A percentile compares a stretch with the other conserved stretches of the same genome.
phyloP scores from a whole-genome alignment of 2,797 vertebrate genomes.

The Hippoglossus hippoglossus region DNA sequence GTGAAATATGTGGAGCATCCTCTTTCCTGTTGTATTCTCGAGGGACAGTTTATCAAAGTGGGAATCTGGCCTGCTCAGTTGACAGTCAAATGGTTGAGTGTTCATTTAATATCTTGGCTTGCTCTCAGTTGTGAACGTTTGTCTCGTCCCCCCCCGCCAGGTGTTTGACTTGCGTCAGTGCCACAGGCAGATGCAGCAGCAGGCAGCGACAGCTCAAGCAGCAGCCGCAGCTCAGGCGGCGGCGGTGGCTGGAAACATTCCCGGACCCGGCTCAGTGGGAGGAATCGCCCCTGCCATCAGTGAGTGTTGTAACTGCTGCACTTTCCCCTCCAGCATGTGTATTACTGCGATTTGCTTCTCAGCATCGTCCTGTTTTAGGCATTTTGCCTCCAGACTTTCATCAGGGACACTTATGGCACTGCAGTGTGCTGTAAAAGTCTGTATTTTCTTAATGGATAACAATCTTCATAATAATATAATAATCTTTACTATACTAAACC shows the following conservation, averaged over 20 bases:
- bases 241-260: slow-evolving; percentile 97
- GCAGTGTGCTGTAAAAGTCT: neutral
- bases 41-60: neutral
- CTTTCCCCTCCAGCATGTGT: slow-evolving; percentile 27
- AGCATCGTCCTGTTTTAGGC: neutral
- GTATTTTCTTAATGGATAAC: neutral
- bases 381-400: slow-evolving; percentile 2
- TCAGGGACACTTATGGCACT: neutral
- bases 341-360: slow-evolving; percentile 29
- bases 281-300: slow-evolving; percentile 98
- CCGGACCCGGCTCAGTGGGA: slow-evolving; percentile 94
- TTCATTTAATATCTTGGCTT: neutral
- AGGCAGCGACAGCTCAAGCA: slow-evolving; percentile 95
- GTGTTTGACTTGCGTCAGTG: slow-evolving; percentile 97
- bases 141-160: slow-evolving; percentile 70
- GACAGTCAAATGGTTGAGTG: neutral
- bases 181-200: slow-evolving; percentile 98
- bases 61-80: neutral
- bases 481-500: neutral
- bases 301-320: slow-evolving; percentile 80
- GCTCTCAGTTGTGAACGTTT: neutral
- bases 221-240: slow-evolving; percentile 95
- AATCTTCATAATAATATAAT: no score
- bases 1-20: no score
- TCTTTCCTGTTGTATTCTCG: neutral